These are phyloP conservation scores for Acyrthosiphon pisum DNA, from an alignment of 1,140 invertebrate genomes.

Conservation along the genomic window DNA sequence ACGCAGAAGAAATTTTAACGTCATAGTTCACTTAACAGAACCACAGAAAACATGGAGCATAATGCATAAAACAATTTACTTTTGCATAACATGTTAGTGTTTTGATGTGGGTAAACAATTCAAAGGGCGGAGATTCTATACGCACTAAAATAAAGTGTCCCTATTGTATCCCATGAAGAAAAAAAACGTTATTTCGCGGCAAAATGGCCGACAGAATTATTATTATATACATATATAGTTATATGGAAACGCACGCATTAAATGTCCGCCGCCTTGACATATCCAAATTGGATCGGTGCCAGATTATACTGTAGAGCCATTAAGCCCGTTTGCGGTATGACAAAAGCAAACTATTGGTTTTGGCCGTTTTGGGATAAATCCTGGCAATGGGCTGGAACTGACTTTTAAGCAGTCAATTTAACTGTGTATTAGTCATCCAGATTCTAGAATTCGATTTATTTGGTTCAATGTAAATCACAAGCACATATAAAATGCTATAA, in stretches of 20 bases:
- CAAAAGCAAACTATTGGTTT: conserved; percentile 39
- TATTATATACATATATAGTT: neutral
- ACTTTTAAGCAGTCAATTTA: conserved; percentile 26
- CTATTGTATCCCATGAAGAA: neutral
- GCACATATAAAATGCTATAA: neutral
- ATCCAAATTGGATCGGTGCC: conserved; percentile 17
- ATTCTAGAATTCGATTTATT: neutral
- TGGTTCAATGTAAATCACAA: neutral
- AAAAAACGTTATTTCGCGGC: neutral
- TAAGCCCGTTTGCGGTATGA: conserved; percentile 27
- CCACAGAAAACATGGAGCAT: too few relatives aligned
- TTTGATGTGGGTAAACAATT: neutral
- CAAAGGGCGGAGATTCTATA: neutral
- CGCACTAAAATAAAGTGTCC: neutral
- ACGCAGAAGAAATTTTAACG: neutral
- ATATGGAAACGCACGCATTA: conserved; percentile 12
- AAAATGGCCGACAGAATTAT: neutral
- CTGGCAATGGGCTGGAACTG: conserved; percentile 21
- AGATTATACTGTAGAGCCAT: conserved; percentile 11
- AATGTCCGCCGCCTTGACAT: conserved; percentile 10
- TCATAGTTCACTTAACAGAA: too few relatives aligned
- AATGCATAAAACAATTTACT: too few relatives aligned
- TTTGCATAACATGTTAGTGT: neutral
- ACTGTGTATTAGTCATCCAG: neutral
- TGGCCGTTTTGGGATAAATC: conserved; percentile 5